Evolutionary conservation across 1,140 invertebrate species (phyloP).

Genomic region (Arion vulgaris): DNA sequence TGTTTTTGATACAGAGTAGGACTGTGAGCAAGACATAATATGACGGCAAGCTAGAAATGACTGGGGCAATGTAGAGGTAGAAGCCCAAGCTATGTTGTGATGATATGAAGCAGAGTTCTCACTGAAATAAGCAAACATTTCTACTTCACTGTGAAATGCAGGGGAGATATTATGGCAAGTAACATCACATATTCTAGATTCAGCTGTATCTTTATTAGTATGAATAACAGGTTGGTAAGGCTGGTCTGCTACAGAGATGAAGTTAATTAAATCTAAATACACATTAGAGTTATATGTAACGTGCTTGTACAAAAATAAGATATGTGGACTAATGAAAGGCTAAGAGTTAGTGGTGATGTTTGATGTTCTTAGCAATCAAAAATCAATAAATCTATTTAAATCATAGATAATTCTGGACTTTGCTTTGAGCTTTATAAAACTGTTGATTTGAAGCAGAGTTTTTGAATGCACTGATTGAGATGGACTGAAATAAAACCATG

Average conservation of each 20-base stretch:
- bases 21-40: background rate
- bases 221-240: background rate
- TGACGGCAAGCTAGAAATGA: background rate
- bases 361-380: conserved; percentile 39
- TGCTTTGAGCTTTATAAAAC: background rate
- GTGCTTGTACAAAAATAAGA: background rate
- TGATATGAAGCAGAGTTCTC: background rate
- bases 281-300: background rate
- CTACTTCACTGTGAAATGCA: background rate
- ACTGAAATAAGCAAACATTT: background rate
- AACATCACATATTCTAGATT: background rate
- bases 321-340: conserved; percentile 9
- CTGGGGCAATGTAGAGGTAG: background rate
- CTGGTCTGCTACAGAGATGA: background rate
- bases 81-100: background rate
- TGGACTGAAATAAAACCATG: conserved; percentile 24
- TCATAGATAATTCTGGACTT: background rate
- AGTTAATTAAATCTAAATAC: background rate
- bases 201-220: background rate
- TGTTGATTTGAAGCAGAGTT: background rate
- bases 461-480: background rate
- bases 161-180: background rate
- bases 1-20: background rate
- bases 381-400: conserved; percentile 20
- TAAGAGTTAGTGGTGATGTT: conserved; percentile 45